Evolutionary conservation across 2,888 invertebrate species (phyloP).

Genomic region (Pachydiplax longipennis): DNA sequence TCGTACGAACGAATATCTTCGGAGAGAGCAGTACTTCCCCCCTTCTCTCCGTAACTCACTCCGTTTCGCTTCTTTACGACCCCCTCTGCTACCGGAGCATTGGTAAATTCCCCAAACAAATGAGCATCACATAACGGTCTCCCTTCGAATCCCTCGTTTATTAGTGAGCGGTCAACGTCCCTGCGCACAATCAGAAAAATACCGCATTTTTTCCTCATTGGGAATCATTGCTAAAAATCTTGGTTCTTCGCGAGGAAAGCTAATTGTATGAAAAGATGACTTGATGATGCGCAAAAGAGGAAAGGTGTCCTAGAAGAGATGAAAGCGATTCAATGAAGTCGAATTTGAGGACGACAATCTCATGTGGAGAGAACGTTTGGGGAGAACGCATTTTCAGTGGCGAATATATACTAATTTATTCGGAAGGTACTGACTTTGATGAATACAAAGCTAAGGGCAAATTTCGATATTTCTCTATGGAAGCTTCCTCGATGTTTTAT

Average conservation of each 20-base stretch:
- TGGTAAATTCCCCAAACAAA: background rate
- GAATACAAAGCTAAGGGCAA: too few species aligned
- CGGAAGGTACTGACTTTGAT: too few species aligned
- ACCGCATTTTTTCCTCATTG: background rate
- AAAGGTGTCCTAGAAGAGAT: background rate
- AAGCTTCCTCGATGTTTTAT: too few species aligned
- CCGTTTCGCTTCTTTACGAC: background rate
- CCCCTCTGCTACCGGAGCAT: background rate
- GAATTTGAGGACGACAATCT: background rate
- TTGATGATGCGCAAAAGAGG: too few species aligned
- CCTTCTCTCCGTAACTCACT: background rate
- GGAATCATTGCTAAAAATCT: background rate
- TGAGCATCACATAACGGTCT: background rate
- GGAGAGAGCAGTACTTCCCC: too few species aligned
- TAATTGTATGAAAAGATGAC: too few species aligned
- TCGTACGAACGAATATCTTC: too few species aligned
- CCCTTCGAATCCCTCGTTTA: background rate
- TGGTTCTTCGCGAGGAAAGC: background rate
- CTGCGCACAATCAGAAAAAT: background rate
- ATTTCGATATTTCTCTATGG: too few species aligned
- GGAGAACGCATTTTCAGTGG: too few species aligned
- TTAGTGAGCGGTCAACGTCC: background rate
- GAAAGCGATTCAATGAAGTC: background rate
- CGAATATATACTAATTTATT: too few species aligned
- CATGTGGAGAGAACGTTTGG: too few species aligned